phyloP scores from a whole-genome alignment of 1,140 invertebrate species.

The Leptoteleia sp. region DNA sequence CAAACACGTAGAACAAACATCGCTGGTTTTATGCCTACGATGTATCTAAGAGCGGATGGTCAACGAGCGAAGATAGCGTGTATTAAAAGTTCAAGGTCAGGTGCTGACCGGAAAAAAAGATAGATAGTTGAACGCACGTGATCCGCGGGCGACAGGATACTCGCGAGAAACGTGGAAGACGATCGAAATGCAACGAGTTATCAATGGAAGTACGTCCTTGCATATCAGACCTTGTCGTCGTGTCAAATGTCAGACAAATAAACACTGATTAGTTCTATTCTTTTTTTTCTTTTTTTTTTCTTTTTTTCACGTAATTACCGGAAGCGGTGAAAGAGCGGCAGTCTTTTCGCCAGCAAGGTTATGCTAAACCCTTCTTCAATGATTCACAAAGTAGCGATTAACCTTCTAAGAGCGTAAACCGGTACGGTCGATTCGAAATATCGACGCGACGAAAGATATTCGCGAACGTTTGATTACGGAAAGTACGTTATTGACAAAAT shows the following conservation, averaged over 20 bases:
- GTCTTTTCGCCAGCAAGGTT: slow-evolving; percentile 3
- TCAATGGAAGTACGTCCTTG: slow-evolving; percentile 34
- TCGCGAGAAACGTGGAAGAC: slow-evolving; percentile 9
- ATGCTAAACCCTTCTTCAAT: slow-evolving; percentile 11
- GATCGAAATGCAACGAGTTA: slow-evolving; percentile 39
- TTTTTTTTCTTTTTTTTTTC: too few species aligned
- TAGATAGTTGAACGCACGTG: slow-evolving; percentile 28
- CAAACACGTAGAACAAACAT: slow-evolving; percentile 1
- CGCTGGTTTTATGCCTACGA: slow-evolving; percentile 5
- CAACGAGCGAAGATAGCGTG: slow-evolving; percentile 11
- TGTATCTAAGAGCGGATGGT: slow-evolving; percentile 8
- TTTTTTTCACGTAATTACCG: slow-evolving; percentile 17
- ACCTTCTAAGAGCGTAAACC: slow-evolving; percentile 11
- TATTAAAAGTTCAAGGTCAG: slow-evolving; percentile 47
- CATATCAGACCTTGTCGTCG: slow-evolving; percentile 4
- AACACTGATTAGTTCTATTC: slow-evolving; percentile 15
- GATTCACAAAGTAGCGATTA: slow-evolving; percentile 2
- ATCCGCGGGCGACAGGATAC: slow-evolving; percentile 17
- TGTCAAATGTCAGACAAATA: slow-evolving; percentile 28
- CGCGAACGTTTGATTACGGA: background rate
- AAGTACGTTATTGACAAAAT: too few species aligned
- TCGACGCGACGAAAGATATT: background rate
- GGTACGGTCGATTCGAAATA: background rate
- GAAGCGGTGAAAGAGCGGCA: slow-evolving; percentile 12
- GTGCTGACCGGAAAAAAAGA: slow-evolving; percentile 21